phyloP scores from a whole-genome alignment of 1,140 invertebrate species.

The Leptonema lineaticorne region DNA sequence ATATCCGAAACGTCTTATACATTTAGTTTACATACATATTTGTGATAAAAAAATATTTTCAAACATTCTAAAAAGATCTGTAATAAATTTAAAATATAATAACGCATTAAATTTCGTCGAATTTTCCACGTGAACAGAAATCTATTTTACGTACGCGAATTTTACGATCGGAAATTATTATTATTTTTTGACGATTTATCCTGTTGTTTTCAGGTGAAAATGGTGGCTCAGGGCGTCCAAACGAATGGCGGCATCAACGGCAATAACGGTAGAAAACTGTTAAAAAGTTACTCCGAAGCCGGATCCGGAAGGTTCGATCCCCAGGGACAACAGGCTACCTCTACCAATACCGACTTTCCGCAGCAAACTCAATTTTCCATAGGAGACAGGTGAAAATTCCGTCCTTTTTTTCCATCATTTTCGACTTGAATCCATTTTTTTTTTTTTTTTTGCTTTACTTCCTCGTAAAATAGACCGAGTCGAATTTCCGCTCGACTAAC shows the following conservation, averaged over 20 bases:
- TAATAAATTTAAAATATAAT: too few relatives aligned
- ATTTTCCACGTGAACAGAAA: too few relatives aligned
- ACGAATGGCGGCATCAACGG: slow-evolving; percentile 74
- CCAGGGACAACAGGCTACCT: slow-evolving; percentile 39
- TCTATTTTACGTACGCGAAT: too few relatives aligned
- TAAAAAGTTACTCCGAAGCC: slow-evolving; percentile 83
- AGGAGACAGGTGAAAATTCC: slow-evolving; percentile 35
- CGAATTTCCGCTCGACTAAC: too few relatives aligned
- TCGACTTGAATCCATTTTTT: neutral
- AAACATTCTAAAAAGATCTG: too few relatives aligned
- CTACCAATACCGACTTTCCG: slow-evolving; percentile 7
- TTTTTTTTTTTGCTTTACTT: neutral
- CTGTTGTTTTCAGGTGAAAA: slow-evolving; percentile 68
- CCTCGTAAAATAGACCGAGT: too few relatives aligned
- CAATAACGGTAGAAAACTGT: slow-evolving; percentile 66
- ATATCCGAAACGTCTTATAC: too few relatives aligned
- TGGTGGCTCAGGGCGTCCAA: slow-evolving; percentile 86
- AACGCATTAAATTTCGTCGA: too few relatives aligned
- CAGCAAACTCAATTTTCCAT: slow-evolving; percentile 34
- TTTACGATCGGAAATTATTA: too few relatives aligned
- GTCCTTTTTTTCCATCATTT: neutral
- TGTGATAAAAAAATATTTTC: too few relatives aligned
- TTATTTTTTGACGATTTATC: too few relatives aligned
- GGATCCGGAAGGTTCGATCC: slow-evolving; percentile 58
- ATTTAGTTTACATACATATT: too few relatives aligned